These are phyloP conservation scores for Tragelaphus scriptus DNA, from an alignment of 2,113 vertebrate species.

Conservation along the genomic window DNA sequence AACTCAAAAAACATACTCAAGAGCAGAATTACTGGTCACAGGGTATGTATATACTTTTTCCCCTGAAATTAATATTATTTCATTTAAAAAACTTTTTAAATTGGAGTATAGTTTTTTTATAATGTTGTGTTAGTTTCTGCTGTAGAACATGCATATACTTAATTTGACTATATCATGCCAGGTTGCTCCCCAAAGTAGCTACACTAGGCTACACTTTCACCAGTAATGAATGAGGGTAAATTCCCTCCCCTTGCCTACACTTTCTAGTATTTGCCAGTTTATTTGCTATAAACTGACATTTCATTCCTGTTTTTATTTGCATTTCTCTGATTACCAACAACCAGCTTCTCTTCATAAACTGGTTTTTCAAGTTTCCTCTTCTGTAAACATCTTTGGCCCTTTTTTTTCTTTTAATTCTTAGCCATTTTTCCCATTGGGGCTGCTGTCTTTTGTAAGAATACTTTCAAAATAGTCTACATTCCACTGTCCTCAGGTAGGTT, in stretches of 20 bases:
- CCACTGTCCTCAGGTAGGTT: neutral
- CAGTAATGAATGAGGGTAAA: neutral
- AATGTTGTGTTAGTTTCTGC: neutral
- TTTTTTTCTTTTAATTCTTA: neutral
- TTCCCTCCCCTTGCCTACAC: neutral
- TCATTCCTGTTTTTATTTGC: neutral
- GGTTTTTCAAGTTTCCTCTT: neutral
- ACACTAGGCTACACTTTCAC: neutral
- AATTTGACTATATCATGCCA: neutral
- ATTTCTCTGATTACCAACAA: neutral
- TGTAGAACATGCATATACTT: neutral
- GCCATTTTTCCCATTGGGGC: neutral
- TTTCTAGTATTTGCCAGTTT: neutral
- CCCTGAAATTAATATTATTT: neutral
- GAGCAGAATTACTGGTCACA: neutral
- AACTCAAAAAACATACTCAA: neutral
- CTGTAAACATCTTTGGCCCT: neutral
- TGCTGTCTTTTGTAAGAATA: neutral
- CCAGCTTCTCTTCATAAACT: neutral
- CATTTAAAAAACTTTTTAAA: neutral
- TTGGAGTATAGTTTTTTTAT: neutral
- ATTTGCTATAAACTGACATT: neutral
- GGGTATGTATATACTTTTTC: neutral
- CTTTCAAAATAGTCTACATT: neutral
- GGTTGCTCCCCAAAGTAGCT: neutral